These are phyloP conservation scores for Ciconia stormi DNA, from an alignment of 2,113 vertebrate genomes.

Conservation along the genomic window DNA sequence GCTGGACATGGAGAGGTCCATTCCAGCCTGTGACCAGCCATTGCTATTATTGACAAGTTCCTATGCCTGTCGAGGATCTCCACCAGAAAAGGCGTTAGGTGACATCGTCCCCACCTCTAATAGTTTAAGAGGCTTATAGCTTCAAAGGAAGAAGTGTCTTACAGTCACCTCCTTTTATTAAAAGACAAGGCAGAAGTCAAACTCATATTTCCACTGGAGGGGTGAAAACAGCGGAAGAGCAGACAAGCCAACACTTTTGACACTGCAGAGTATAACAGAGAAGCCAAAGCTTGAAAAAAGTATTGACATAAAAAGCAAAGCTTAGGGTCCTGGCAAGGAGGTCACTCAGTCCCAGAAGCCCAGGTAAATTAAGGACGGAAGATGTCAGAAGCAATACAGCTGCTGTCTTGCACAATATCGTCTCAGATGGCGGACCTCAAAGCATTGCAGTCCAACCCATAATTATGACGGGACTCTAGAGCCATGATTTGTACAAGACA, in stretches of 20 bases:
- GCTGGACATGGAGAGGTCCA: not conserved
- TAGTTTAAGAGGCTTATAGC: not conserved
- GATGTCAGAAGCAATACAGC: not conserved
- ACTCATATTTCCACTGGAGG: not conserved
- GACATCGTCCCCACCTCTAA: not conserved
- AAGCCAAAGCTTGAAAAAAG: not conserved
- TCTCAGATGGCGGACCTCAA: not conserved
- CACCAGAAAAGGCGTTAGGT: not conserved
- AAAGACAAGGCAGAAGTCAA: not conserved
- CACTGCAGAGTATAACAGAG: accelerated
- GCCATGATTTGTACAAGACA: no score
- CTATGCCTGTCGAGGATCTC: accelerated
- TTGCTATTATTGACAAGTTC: not conserved
- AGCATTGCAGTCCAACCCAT: not conserved
- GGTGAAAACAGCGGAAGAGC: not conserved
- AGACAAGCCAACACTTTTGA: not conserved
- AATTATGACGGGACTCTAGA: not conserved
- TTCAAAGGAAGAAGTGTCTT: not conserved
- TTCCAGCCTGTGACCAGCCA: not conserved
- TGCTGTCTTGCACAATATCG: not conserved
- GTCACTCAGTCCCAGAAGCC: not conserved
- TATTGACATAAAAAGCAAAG: not conserved
- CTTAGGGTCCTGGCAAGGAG: not conserved
- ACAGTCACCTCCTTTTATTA: not conserved
- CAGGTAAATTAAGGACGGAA: not conserved